phyloP scores from a whole-genome alignment of 2,888 invertebrate species.

The Eremobia ochroleuca region DNA sequence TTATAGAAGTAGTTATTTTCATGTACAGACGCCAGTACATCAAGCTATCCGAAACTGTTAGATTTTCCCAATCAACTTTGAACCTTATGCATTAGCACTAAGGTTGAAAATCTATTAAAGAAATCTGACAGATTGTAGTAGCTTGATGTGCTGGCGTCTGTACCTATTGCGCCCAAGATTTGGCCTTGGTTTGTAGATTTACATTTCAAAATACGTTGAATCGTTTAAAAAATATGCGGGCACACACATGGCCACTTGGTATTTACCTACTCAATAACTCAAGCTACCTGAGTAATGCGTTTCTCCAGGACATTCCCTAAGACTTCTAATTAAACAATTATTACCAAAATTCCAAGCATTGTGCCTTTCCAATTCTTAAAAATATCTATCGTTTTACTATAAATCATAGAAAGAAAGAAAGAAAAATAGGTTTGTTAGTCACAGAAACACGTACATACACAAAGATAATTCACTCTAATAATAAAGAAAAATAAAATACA shows the following conservation, averaged over 20 bases:
- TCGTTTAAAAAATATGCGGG: not conserved
- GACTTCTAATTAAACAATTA: slow-evolving; percentile 10
- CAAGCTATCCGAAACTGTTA: no score
- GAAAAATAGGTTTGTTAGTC: no score
- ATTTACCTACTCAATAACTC: not conserved
- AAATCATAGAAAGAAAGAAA: not conserved
- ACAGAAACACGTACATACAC: no score
- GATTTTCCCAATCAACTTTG: no score
- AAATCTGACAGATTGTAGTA: no score
- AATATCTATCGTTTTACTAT: not conserved
- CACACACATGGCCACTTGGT: not conserved
- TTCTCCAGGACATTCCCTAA: not conserved
- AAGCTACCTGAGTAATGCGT: not conserved
- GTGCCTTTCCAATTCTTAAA: not conserved
- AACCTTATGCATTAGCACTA: no score
- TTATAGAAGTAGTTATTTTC: slow-evolving; percentile 6
- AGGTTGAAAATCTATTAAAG: no score
- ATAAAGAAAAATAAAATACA: no score
- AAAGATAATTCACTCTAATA: no score
- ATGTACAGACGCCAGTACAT: no score
- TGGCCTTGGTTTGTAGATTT: slow-evolving; percentile 12
- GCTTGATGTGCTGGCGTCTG: no score
- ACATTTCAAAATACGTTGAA: slow-evolving; percentile 9
- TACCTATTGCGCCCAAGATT: no score
- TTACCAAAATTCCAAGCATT: not conserved